These are phyloP conservation scores for Macrosteles quadrilineatus DNA, from an alignment of 1,140 invertebrate species.

Conservation along the genomic window DNA sequence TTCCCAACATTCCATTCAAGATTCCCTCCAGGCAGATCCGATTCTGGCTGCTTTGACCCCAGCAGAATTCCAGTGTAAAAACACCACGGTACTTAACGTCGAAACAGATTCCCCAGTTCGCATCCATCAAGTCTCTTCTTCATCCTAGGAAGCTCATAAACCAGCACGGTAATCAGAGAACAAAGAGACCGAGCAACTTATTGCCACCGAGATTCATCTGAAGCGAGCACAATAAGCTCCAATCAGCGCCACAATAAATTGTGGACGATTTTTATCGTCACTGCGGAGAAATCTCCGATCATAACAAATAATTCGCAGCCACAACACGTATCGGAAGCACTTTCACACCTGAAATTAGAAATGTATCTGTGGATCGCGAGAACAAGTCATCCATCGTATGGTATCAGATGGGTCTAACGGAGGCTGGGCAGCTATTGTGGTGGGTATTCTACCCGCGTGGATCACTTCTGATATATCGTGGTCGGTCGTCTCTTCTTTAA, in stretches of 20 bases:
- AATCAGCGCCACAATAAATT: conserved; percentile 5
- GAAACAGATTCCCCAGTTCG: too few species aligned
- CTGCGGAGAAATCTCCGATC: conserved; percentile 7
- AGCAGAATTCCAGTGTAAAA: too few species aligned
- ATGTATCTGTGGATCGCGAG: neutral
- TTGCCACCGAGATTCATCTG: conserved; percentile 3
- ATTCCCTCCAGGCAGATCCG: too few species aligned
- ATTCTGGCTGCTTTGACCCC: too few species aligned
- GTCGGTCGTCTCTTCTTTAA: too few species aligned
- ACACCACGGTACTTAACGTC: too few species aligned
- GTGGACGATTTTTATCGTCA: conserved; percentile 3
- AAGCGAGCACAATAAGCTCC: neutral
- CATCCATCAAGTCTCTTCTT: neutral
- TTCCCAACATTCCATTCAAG: too few species aligned
- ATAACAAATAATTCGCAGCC: conserved; percentile 11
- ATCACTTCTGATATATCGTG: too few species aligned
- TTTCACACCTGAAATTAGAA: conserved; percentile 14
- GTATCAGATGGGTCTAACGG: neutral
- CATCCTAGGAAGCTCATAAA: neutral
- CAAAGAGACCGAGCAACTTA: conserved; percentile 10
- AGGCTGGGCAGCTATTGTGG: too few species aligned
- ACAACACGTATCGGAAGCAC: neutral
- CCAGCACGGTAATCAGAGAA: neutral
- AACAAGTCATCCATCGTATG: conserved; percentile 12
- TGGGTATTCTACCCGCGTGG: too few species aligned